Evolutionary conservation across 23 tunicate species (phyloP).

Genomic region (Trididemnum clinides): DNA sequence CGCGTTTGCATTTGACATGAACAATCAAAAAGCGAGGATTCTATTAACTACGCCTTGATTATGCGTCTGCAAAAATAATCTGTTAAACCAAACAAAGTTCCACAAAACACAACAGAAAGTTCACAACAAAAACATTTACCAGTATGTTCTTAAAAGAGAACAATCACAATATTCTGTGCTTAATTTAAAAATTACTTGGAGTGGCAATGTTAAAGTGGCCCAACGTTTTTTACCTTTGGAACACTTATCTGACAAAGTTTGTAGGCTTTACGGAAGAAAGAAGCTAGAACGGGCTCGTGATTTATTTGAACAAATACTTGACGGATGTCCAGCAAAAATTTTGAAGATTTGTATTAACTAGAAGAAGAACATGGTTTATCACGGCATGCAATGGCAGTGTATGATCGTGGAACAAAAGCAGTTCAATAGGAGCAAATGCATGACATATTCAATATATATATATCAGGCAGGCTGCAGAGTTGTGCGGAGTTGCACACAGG

Average conservation of each 20-base stretch:
- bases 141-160: constrained; percentile 96
- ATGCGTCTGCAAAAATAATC: too few relatives aligned
- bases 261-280: constrained; percentile 83
- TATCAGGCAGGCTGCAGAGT: constrained; percentile 81
- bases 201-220: constrained; percentile 98
- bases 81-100: too few relatives aligned
- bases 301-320: constrained; percentile 91
- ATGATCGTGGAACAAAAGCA: constrained; percentile 78
- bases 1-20: too few relatives aligned
- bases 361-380: constrained; percentile 95
- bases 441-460: constrained; percentile 90
- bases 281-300: constrained; percentile 96
- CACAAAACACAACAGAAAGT: too few relatives aligned
- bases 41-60: too few relatives aligned
- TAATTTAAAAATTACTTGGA: too few relatives aligned
- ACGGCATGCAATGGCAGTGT: constrained; percentile 89
- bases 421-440: constrained; percentile 87
- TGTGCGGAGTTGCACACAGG: constrained; percentile 86
- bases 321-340: constrained; percentile 83
- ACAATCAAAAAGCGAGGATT: too few relatives aligned
- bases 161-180: too few relatives aligned
- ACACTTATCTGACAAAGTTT: constrained; percentile 91
- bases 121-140: too few relatives aligned
- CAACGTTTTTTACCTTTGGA: constrained; percentile 95
- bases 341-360: constrained; percentile 75